A percentile compares a stretch with the other conserved stretches of the same genome.
These are phyloP conservation scores for Amiota communis DNA, from an alignment of 2,888 invertebrate species.

Conservation along the genomic window DNA sequence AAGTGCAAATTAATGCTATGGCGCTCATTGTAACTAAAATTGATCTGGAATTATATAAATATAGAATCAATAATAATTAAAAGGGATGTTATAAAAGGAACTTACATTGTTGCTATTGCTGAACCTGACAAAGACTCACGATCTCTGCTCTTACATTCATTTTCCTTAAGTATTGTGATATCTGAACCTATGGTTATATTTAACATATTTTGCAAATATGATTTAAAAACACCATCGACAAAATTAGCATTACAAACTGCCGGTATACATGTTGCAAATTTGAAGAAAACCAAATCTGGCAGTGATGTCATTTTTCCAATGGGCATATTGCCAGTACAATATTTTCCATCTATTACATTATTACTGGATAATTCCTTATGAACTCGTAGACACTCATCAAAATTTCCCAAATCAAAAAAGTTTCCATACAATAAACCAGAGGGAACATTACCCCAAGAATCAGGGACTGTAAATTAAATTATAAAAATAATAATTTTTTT, in stretches of 20 bases:
- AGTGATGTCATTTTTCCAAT: not conserved
- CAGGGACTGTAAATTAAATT: not conserved
- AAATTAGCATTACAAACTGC: not conserved
- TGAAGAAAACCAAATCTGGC: not conserved
- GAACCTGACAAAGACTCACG: not conserved
- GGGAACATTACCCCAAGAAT: constrained; percentile 1
- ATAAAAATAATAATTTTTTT: not conserved
- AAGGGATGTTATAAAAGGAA: not conserved
- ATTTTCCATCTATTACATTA: not conserved
- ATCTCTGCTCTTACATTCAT: not conserved
- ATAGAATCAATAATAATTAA: not conserved
- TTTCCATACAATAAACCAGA: not conserved
- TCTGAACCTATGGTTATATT: not conserved
- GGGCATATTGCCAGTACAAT: not conserved
- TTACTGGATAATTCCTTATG: not conserved
- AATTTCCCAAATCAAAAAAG: constrained; percentile 3
- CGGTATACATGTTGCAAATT: not conserved
- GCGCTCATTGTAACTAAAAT: not conserved
- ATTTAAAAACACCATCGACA: not conserved
- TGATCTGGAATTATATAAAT: not conserved
- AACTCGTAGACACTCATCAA: not conserved
- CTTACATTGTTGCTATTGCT: not conserved
- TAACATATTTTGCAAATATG: not conserved
- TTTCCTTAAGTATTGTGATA: not conserved
- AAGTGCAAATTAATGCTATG: not conserved